Evolutionary conservation across 2,888 invertebrate genomes (phyloP), one percentile per base, ranked within the genome.

Genomic region (Cynaeus angustus): DNA sequence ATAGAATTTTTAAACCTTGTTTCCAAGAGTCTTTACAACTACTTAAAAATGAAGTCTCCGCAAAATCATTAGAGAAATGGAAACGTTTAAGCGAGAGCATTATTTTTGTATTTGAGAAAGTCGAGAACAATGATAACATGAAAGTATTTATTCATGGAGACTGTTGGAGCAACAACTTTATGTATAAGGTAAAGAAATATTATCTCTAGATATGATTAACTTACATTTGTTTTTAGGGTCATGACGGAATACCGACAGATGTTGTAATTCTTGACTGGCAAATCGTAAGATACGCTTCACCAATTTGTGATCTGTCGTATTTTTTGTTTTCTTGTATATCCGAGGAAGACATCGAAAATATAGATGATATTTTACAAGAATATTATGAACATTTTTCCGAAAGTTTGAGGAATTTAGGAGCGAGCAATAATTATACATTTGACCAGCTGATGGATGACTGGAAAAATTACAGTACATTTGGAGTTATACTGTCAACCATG

Each of bases 111-210:
- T n/a, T 37, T 37, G 37, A 37, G 7, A 7, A 37, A 6, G n/a
- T 37, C n/a, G 9, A n/a, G 1, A 1, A 37, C 2, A n/a, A 8
- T 3, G 7, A 37, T 2, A n/a, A 2, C n/a, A 3, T 37, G 37
- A 45, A 33, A 13, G 66, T 68, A 9, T 46, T 73, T 12, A 43
- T 50, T 8, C 73, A 73, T 37, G 73, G 68, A 0, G 73, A 73
- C 38, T 69, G 64, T 53, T 73, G 73, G 73, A 61, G 56, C 16
- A 73, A 69, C 33, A 73, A 73, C 30, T 62, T 73, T 13, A 64
- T 73, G 64, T 62, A 14, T 30, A n/a, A 26, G 10, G 7, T 33
- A 12, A 37, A 50, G 21, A 3, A 21, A 21, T 3, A 1, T 21
- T 21, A 3, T 4, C 21, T 21, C 21, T 21, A 21, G 21, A 21